phyloP scores from a whole-genome alignment of 2,888 invertebrate genomes.

The Adelognathus sp. region DNA sequence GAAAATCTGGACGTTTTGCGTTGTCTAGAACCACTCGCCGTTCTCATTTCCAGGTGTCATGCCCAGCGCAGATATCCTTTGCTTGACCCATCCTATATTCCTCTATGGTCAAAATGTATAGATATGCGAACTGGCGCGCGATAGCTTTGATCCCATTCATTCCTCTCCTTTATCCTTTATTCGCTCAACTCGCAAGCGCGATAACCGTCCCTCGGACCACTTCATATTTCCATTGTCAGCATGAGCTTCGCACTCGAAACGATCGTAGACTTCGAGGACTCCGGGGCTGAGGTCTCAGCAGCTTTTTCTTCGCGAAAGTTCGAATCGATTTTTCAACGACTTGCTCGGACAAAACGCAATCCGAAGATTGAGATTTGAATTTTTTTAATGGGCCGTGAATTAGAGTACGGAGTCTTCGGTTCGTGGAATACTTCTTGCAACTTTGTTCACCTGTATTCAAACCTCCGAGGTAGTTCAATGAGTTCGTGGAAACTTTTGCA shows the following conservation, averaged over 20 bases:
- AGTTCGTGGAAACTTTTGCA: no score
- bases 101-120: conserved; percentile 1
- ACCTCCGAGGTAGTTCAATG: no score
- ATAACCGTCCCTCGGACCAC: not conserved
- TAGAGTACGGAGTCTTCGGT: not conserved
- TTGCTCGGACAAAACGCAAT: not conserved
- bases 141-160: conserved; percentile 49
- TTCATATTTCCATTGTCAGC: conserved; percentile 28
- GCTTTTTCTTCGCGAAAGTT: not conserved
- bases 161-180: conserved; percentile 24
- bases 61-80: conserved; percentile 61
- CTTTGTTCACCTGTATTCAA: no score
- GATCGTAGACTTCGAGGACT: conserved; percentile 8
- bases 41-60: conserved; percentile 76
- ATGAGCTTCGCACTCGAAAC: conserved; percentile 6
- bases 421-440: not conserved
- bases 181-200: conserved; percentile 6
- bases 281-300: not conserved
- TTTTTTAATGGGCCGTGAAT: not conserved
- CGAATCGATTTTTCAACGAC: not conserved
- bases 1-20: conserved; percentile 38
- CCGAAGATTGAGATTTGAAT: not conserved
- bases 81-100: conserved; percentile 30
- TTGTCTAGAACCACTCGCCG: conserved; percentile 38
- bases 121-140: conserved; percentile 12